Percentiles rank a stretch among this genome's conserved stretches.
phyloP scores from a whole-genome alignment of 2,797 vertebrate species.

The Malurus splendens region DNA sequence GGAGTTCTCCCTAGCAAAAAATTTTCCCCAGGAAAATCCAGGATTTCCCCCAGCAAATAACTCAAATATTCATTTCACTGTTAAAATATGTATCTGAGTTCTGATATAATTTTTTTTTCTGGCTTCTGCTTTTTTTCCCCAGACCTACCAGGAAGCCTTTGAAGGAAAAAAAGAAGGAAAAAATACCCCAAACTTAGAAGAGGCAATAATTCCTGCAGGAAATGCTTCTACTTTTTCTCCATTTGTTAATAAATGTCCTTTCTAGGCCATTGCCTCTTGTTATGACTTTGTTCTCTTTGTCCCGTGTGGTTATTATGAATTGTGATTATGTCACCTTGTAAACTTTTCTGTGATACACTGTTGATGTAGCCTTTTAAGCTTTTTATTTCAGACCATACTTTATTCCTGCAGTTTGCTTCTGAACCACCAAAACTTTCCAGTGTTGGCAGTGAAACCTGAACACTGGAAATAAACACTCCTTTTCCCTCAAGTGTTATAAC shows the following conservation, averaged over 20 bases:
- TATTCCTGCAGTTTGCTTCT: background rate
- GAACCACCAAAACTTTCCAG: background rate
- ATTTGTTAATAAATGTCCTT: background rate
- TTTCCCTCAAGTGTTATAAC: background rate
- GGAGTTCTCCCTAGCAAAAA: background rate
- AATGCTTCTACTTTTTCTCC: background rate
- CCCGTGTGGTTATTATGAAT: background rate
- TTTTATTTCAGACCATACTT: background rate
- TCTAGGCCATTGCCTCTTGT: background rate
- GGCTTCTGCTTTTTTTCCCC: background rate
- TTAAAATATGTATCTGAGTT: background rate
- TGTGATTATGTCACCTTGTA: background rate
- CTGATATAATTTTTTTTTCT: background rate
- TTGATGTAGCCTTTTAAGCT: background rate
- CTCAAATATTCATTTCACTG: background rate
- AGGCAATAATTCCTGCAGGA: background rate
- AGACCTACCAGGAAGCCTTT: background rate
- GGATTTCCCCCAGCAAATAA: background rate
- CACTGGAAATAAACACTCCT: background rate
- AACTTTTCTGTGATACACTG: background rate
- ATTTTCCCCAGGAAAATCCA: background rate
- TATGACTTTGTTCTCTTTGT: background rate
- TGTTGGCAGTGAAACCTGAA: background rate
- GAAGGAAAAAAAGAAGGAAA: accelerated
- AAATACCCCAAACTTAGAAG: accelerated